Evolutionary conservation across 2,113 vertebrate species (phyloP).

Genomic region (Peromyscus polionotus): DNA sequence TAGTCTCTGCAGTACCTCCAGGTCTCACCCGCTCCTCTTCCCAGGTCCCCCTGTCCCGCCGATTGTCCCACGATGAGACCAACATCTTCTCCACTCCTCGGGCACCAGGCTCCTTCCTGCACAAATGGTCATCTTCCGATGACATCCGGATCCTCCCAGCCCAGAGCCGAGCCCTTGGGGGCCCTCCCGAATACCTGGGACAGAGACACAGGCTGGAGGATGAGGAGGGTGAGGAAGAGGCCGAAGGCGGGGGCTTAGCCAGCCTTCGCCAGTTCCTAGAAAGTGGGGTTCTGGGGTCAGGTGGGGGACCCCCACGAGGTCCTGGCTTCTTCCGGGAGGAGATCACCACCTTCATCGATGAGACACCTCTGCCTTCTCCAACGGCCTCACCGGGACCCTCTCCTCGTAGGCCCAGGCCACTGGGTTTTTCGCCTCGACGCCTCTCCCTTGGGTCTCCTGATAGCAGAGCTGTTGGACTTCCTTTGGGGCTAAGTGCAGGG

Average conservation of each 20-base stretch:
- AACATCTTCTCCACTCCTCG: constrained; percentile 89
- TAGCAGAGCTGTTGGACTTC: constrained; percentile 80
- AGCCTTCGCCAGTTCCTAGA: constrained; percentile 89
- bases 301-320: constrained; percentile 81
- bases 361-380: constrained; percentile 89
- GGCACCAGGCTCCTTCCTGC: constrained; percentile 88
- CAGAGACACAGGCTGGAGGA: constrained; percentile 84
- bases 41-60: constrained; percentile 89
- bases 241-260: constrained; percentile 82
- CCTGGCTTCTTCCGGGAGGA: constrained; percentile 91
- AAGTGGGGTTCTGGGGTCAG: constrained; percentile 79
- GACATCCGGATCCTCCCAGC: constrained; percentile 87
- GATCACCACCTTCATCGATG: constrained; percentile 91
- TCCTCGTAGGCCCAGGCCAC: constrained; percentile 80
- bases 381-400: constrained; percentile 88
- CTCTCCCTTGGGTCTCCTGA: constrained; percentile 84
- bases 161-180: constrained; percentile 84
- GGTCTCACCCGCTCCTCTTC: constrained; percentile 29
- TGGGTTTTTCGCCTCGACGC: constrained; percentile 82
- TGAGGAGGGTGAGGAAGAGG: constrained; percentile 79
- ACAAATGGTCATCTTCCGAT: constrained; percentile 92
- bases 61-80: constrained; percentile 91
- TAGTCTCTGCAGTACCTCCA: not conserved
- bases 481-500: constrained; percentile 79
- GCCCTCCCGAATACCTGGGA: constrained; percentile 85